A percentile compares a stretch with the other conserved stretches of the same genome.
These are phyloP conservation scores for Rhabdomys pumilio DNA, from an alignment of 2,797 vertebrate genomes.

Conservation along the genomic window DNA sequence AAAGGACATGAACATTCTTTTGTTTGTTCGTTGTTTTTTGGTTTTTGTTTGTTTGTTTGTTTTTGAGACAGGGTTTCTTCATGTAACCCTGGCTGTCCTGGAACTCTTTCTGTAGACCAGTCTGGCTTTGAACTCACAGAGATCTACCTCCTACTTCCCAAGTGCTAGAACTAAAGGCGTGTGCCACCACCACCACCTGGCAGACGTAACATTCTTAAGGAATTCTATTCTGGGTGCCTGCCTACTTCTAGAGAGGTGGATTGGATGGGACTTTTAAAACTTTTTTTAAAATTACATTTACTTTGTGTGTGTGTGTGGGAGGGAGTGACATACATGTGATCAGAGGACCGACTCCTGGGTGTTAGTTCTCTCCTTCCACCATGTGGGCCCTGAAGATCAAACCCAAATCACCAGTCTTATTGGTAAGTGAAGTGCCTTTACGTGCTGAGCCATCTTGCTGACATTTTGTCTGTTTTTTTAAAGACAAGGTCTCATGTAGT, in stretches of 20 bases:
- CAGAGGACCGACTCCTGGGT: neutral
- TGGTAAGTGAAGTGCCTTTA: neutral
- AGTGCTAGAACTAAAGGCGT: neutral
- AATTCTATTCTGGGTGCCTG: neutral
- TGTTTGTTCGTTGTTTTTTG: neutral
- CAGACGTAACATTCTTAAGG: neutral
- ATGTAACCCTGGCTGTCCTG: neutral
- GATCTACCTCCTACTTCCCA: neutral
- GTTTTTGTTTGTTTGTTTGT: neutral
- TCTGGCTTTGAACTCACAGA: neutral
- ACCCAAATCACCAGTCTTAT: neutral
- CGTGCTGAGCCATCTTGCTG: neutral
- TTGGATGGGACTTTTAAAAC: neutral
- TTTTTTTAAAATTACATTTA: neutral
- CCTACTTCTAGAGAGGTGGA: neutral
- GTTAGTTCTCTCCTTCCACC: neutral
- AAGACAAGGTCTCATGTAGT: neutral
- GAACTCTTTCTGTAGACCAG: neutral
- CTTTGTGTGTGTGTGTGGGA: neutral
- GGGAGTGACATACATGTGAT: neutral
- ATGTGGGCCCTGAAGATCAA: neutral
- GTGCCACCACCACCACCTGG: neutral
- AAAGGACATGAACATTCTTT: neutral
- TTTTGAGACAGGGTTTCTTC: neutral
- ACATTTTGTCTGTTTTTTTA: neutral